A percentile compares a stretch with the other conserved stretches of the same genome.
These are phyloP conservation scores for Onychostoma macrolepis DNA, from an alignment of 2,113 vertebrate species.

Conservation along the genomic window DNA sequence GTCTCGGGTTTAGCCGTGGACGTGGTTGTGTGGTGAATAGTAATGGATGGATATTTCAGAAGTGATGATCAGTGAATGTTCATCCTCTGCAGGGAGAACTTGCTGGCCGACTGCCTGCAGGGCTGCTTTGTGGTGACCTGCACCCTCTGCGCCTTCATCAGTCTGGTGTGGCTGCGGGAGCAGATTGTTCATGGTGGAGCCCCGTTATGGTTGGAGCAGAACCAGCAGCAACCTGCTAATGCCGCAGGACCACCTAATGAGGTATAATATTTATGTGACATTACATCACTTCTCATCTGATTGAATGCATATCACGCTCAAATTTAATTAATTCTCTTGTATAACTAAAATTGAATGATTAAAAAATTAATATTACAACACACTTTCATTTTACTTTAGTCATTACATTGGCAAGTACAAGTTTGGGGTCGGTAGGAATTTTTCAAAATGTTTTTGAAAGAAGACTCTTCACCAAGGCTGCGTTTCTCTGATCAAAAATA, in stretches of 20 bases:
- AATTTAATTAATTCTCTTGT: too few relatives aligned
- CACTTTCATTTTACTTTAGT: not conserved
- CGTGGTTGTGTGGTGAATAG: not conserved
- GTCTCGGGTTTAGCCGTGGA: not conserved
- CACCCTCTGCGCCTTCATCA: conserved; percentile 97
- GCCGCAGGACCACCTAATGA: conserved; percentile 85
- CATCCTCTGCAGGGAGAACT: conserved; percentile 83
- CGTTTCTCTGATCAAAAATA: not conserved
- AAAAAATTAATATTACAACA: not conserved
- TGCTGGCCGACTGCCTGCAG: conserved; percentile 95
- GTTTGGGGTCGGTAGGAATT: too few relatives aligned
- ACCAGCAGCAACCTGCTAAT: conserved; percentile 84
- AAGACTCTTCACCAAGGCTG: not conserved
- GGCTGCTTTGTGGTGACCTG: conserved; percentile 97
- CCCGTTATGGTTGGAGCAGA: conserved; percentile 93
- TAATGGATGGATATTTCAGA: not conserved
- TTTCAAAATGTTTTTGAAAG: not conserved
- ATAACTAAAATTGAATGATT: not conserved
- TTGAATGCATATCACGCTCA: not conserved
- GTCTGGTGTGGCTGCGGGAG: conserved; percentile 95
- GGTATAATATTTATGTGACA: conserved; percentile 65
- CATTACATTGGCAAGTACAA: not conserved
- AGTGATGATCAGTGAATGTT: conserved; percentile 32
- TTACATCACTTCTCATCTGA: not conserved
- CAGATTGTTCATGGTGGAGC: conserved; percentile 95